Evolutionary conservation across 1,140 invertebrate genomes (phyloP).

Genomic region (Bombus ignitus): DNA sequence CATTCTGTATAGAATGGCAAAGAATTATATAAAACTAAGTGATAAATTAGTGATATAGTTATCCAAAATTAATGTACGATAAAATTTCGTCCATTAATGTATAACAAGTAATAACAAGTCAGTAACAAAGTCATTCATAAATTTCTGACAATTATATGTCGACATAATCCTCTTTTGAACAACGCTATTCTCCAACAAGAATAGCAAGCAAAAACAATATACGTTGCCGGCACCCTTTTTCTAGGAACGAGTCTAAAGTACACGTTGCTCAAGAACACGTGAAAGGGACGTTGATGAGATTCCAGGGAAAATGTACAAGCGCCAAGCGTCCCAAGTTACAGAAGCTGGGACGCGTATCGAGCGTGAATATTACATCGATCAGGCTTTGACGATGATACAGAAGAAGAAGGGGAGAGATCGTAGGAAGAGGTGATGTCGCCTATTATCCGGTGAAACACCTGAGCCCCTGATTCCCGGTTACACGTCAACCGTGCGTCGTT

Average conservation of each 20-base stretch:
- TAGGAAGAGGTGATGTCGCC: slow-evolving; percentile 72
- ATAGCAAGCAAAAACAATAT: background rate
- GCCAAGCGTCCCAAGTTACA: slow-evolving; percentile 63
- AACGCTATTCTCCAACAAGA: background rate
- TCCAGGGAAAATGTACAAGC: slow-evolving; percentile 65
- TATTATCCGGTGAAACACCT: slow-evolving; percentile 77
- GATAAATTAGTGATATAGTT: too few relatives aligned
- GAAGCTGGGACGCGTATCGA: slow-evolving; percentile 67
- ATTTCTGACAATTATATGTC: background rate
- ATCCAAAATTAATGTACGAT: too few relatives aligned
- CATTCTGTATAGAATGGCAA: too few relatives aligned
- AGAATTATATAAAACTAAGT: too few relatives aligned
- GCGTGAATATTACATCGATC: slow-evolving; percentile 79
- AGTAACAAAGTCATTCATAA: background rate
- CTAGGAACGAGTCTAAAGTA: background rate
- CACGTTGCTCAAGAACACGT: slow-evolving; percentile 58
- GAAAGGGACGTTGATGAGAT: slow-evolving; percentile 69
- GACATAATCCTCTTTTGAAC: background rate
- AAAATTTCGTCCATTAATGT: too few relatives aligned
- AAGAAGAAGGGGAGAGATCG: slow-evolving; percentile 24
- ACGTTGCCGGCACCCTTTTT: background rate
- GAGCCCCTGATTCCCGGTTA: slow-evolving; percentile 65
- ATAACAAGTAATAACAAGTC: too few relatives aligned
- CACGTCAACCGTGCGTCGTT: slow-evolving; percentile 48
- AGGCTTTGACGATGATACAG: slow-evolving; percentile 73